phyloP scores from a whole-genome alignment of 2,888 invertebrate genomes.

The Zhuqinia jingwanae region DNA sequence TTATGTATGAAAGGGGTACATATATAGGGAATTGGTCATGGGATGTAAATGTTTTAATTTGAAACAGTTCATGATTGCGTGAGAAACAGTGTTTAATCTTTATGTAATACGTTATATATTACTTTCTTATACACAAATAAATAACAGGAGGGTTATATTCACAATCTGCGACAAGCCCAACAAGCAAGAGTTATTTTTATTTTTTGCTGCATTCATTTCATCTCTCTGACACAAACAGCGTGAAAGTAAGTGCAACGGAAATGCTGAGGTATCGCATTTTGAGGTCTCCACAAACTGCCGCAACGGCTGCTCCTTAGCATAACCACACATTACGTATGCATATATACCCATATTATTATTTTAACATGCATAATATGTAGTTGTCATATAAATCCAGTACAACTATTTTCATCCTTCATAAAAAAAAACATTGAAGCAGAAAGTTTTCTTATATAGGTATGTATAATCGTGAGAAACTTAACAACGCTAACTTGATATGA shows the following conservation, averaged over 20 bases:
- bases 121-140: background rate
- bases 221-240: slow-evolving; percentile 33
- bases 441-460: too few relatives aligned
- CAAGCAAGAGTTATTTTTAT: slow-evolving; percentile 41
- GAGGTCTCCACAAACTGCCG: background rate
- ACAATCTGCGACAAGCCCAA: background rate
- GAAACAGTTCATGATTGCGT: background rate
- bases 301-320: background rate
- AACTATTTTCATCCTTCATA: background rate
- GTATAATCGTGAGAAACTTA: slow-evolving; percentile 42
- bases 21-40: too few relatives aligned
- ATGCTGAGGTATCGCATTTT: slow-evolving; percentile 6
- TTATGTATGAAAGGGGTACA: too few relatives aligned
- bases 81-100: background rate
- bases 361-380: background rate
- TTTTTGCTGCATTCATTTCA: too few relatives aligned
- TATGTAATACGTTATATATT: background rate
- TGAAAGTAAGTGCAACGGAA: slow-evolving; percentile 14
- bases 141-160: background rate
- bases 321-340: background rate
- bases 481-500: slow-evolving; percentile 17
- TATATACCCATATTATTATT: background rate
- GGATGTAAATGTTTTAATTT: background rate
- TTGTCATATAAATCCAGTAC: too few relatives aligned
- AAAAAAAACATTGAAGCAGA: background rate